Conservation (phyloP, 2,888 invertebrate genomes). For the Sarcophaga rosellei region DNA sequence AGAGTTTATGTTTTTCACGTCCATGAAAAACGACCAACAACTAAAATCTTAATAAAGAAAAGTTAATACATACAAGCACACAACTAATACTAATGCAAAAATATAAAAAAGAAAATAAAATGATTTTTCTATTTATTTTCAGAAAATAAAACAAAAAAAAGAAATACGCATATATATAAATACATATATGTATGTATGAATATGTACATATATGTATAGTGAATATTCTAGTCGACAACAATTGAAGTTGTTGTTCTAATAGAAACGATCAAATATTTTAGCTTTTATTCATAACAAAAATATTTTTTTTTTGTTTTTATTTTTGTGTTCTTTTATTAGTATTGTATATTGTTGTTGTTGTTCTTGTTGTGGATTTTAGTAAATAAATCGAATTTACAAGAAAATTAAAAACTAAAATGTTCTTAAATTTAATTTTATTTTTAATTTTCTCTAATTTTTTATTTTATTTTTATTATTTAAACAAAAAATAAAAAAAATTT, state of each 20-base stretch:
- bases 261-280: constrained; percentile 61
- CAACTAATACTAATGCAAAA: background rate
- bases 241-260: constrained; percentile 35
- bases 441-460: background rate
- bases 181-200: too few relatives aligned
- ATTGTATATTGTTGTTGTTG: too few relatives aligned
- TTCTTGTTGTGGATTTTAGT: too few relatives aligned
- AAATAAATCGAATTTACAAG: constrained; percentile 39
- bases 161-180: too few relatives aligned
- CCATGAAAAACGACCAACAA: constrained; percentile 37
- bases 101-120: constrained; percentile 8
- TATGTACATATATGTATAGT: background rate
- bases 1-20: constrained; percentile 25
- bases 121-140: background rate
- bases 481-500: too few relatives aligned
- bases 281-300: constrained; percentile 65
- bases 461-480: too few relatives aligned
- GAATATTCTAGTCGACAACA: constrained; percentile 16
- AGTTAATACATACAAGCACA: constrained; percentile 30
- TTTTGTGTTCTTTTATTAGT: background rate
- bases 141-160: too few relatives aligned
- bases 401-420: background rate
- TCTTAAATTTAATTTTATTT: constrained; percentile 15
- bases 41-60: constrained; percentile 10
- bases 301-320: background rate